Evolutionary conservation across 2,888 invertebrate species (phyloP).

Genomic region (Melipona bicolor): DNA sequence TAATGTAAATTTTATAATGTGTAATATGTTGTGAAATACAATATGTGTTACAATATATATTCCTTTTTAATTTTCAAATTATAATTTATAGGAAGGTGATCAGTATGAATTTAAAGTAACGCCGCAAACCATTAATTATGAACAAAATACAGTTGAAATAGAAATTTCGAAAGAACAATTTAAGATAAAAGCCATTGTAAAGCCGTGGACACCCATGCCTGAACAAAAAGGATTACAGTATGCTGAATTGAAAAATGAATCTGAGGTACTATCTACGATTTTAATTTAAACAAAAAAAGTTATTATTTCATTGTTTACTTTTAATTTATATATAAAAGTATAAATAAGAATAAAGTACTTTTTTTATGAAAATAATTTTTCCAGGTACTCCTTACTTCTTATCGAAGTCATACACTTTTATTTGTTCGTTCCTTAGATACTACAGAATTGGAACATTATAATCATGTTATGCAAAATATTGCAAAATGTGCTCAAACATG

Average conservation of each 20-base stretch:
- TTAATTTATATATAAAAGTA: not conserved
- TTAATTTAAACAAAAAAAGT: conserved; percentile 4
- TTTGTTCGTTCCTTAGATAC: conserved; percentile 72
- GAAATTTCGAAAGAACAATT: not conserved
- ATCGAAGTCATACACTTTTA: conserved; percentile 65
- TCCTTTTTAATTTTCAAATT: not conserved
- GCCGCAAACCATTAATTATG: not conserved
- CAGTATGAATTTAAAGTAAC: conserved; percentile 36
- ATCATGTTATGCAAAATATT: conserved; percentile 74
- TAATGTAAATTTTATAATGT: conserved; percentile 32
- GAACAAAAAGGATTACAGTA: conserved; percentile 73
- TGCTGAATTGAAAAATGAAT: conserved; percentile 69
- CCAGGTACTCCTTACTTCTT: conserved; percentile 74
- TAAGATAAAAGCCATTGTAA: conserved; percentile 60
- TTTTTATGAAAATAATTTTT: conserved; percentile 29
- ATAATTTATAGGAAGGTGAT: conserved; percentile 13
- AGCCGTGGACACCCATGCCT: conserved; percentile 69
- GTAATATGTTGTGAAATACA: not conserved
- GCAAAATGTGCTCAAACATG: conserved; percentile 74
- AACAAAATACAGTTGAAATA: conserved; percentile 36
- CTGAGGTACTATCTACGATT: conserved; percentile 64
- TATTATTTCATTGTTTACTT: not conserved
- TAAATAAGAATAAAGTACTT: not conserved
- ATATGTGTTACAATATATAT: not conserved
- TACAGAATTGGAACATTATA: conserved; percentile 65